phyloP scores from a whole-genome alignment of 1,140 invertebrate genomes.

The Aphaenogaster rudis region DNA sequence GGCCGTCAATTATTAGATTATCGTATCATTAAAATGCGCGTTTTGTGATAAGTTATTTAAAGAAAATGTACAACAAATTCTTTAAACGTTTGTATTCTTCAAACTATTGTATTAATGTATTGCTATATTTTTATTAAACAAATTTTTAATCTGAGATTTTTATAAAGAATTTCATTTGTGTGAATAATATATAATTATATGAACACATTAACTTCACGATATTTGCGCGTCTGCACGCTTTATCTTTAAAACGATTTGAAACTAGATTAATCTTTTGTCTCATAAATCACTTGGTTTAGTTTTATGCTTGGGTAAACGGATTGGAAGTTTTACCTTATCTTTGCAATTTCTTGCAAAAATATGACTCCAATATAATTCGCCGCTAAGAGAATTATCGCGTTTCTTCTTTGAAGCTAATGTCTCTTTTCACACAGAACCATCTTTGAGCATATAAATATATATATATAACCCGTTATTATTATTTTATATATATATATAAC shows the following conservation, averaged over 20 bases:
- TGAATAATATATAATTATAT: not conserved
- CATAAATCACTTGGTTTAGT: not conserved
- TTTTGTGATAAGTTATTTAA: not conserved
- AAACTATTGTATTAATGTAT: not conserved
- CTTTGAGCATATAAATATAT: not conserved
- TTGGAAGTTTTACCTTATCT: not conserved
- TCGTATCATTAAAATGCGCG: not conserved
- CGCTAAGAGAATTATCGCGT: not conserved
- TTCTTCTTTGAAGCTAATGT: not conserved
- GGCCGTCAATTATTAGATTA: too few relatives aligned
- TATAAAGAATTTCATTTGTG: not conserved
- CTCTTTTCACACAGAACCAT: not conserved
- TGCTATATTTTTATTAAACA: not conserved
- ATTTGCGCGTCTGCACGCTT: not conserved
- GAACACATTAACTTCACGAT: not conserved
- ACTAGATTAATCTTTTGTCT: not conserved
- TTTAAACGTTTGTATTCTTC: not conserved
- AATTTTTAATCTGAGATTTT: not conserved
- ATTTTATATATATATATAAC: too few relatives aligned
- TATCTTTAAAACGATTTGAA: not conserved
- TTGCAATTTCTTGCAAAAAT: slow-evolving; percentile 14
- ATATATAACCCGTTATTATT: not conserved
- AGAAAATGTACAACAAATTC: not conserved
- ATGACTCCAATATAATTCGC: not conserved
- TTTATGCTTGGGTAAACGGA: not conserved